A percentile compares a stretch with the other conserved stretches of the same genome.
phyloP scores from a whole-genome alignment of 2,888 invertebrate genomes.

The Andricus quercusramuli region DNA sequence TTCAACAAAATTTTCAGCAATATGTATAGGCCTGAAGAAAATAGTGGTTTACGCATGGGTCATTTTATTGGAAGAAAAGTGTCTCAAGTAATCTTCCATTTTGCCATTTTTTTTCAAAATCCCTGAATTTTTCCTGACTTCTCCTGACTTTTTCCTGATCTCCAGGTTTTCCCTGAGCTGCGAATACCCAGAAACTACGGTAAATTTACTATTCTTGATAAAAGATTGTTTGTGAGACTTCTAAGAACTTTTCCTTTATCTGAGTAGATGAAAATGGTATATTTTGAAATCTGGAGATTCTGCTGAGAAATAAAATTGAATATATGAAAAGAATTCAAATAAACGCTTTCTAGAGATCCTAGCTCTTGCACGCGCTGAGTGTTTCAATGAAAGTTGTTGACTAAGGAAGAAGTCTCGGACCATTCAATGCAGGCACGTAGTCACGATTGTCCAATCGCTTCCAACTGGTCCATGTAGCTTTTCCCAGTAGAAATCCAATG shows the following conservation, averaged over 20 bases:
- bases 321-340: neutral
- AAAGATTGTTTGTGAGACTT: too few relatives aligned
- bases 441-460: neutral
- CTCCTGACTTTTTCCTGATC: too few relatives aligned
- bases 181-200: neutral
- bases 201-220: too few relatives aligned
- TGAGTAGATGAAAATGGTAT: neutral
- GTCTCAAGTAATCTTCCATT: too few relatives aligned
- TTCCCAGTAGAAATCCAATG: neutral
- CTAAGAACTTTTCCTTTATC: neutral
- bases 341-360: neutral
- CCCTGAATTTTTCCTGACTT: too few relatives aligned
- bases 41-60: too few relatives aligned
- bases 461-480: neutral
- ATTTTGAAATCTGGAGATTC: neutral
- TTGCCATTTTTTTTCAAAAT: too few relatives aligned
- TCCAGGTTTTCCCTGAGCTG: too few relatives aligned
- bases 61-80: too few relatives aligned
- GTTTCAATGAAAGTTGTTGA: slow-evolving; percentile 2
- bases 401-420: neutral
- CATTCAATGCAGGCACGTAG: neutral
- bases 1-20: too few relatives aligned
- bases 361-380: neutral
- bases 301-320: neutral
- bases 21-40: too few relatives aligned